Evolutionary conservation across 2,888 invertebrate genomes (phyloP).

Genomic region (Podotricha telesiphe): DNA sequence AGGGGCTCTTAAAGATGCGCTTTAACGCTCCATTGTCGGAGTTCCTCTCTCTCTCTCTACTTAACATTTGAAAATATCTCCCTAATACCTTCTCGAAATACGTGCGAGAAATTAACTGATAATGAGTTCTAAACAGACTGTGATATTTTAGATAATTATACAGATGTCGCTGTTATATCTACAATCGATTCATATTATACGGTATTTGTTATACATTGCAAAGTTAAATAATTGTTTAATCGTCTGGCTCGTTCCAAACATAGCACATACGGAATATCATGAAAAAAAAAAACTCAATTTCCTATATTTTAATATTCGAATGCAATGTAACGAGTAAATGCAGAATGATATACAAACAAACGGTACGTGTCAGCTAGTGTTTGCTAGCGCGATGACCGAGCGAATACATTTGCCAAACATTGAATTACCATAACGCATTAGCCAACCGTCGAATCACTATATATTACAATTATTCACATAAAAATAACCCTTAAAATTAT

Average conservation of each 20-base stretch:
- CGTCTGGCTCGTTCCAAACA: background rate
- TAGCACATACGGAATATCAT: background rate
- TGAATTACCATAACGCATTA: conserved; percentile 58
- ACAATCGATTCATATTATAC: background rate
- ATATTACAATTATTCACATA: conserved; percentile 5
- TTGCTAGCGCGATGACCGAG: conserved; percentile 43
- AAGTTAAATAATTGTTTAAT: background rate
- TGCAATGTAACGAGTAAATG: conserved; percentile 33
- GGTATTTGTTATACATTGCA: background rate
- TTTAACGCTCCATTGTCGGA: too few species aligned
- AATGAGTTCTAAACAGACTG: too few species aligned
- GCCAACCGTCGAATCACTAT: conserved; percentile 17
- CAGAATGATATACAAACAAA: conserved; percentile 40
- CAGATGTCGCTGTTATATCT: too few species aligned
- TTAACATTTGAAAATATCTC: too few species aligned
- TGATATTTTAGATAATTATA: too few species aligned
- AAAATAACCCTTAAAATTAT: conserved; percentile 13
- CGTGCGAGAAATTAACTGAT: too few species aligned
- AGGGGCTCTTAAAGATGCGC: too few species aligned
- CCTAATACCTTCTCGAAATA: too few species aligned
- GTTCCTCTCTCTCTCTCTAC: too few species aligned
- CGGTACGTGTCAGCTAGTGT: conserved; percentile 41
- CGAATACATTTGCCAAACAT: conserved; percentile 59
- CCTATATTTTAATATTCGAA: conserved; percentile 14
- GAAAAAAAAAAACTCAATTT: background rate